Evolutionary conservation across 2,113 vertebrate species (phyloP).

Genomic region (Setophaga kirtlandii): DNA sequence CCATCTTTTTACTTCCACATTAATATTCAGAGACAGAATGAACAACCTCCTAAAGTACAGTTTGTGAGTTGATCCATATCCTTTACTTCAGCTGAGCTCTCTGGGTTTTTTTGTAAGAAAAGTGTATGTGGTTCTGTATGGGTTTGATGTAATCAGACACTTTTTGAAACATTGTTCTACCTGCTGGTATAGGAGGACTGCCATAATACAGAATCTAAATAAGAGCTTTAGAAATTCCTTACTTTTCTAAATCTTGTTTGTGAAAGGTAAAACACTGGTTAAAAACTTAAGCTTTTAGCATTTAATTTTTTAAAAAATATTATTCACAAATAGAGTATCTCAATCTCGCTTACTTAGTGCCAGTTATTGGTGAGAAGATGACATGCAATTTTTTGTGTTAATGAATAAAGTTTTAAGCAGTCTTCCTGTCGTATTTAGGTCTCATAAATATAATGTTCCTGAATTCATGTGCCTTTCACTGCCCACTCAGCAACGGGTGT

Average conservation of each 20-base stretch:
- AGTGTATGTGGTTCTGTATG: neutral
- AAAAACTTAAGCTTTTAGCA: neutral
- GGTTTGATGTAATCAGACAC: neutral
- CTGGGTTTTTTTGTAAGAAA: neutral
- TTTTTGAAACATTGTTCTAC: neutral
- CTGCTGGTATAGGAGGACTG: neutral
- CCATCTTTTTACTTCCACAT: neutral
- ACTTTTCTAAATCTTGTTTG: neutral
- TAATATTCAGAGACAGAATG: neutral
- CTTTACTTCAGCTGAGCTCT: neutral
- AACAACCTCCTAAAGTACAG: neutral
- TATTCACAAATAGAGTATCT: neutral
- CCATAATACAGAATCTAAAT: neutral
- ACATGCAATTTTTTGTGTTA: neutral
- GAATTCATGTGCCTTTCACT: neutral
- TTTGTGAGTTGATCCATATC: neutral
- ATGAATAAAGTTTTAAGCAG: constrained; percentile 11
- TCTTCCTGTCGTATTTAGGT: neutral
- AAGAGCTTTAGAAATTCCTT: neutral
- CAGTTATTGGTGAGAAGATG: constrained; percentile 17
- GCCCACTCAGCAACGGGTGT: neutral
- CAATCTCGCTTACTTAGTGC: neutral
- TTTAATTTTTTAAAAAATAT: neutral
- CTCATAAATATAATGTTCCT: neutral
- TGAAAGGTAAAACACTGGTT: neutral